These are phyloP conservation scores for Phyllopteryx taeniolatus DNA, from an alignment of 2,113 vertebrate genomes.

Conservation along the genomic window DNA sequence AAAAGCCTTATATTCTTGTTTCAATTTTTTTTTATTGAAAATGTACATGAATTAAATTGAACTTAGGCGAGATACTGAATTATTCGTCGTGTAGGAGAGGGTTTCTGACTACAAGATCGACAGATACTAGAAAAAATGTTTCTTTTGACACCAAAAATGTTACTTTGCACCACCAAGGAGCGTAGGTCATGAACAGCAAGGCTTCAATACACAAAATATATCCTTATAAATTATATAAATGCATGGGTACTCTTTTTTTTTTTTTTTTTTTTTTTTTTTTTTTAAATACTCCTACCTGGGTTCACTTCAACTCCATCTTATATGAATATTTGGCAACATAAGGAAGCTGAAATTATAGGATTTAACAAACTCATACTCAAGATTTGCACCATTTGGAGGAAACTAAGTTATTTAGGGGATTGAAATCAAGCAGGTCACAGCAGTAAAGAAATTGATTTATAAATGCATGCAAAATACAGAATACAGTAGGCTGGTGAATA, in stretches of 20 bases:
- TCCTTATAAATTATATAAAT: slow-evolving; percentile 80
- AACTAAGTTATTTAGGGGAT: slow-evolving; percentile 36
- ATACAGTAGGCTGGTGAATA: slow-evolving; percentile 48
- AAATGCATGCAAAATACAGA: slow-evolving; percentile 65
- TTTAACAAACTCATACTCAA: slow-evolving; percentile 58
- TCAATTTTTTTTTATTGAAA: slow-evolving; percentile 75
- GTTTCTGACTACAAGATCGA: slow-evolving; percentile 52
- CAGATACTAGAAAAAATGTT: slow-evolving; percentile 69
- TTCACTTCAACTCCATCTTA: slow-evolving; percentile 56
- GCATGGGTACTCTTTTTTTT: slow-evolving; percentile 53
- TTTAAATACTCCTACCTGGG: slow-evolving; percentile 55
- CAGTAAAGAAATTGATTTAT: slow-evolving; percentile 36
- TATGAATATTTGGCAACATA: slow-evolving; percentile 69
- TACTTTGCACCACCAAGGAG: slow-evolving; percentile 68
- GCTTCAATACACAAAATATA: slow-evolving; percentile 80
- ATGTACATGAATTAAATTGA: slow-evolving; percentile 74
- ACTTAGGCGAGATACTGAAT: slow-evolving; percentile 66
- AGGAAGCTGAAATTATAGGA: slow-evolving; percentile 49
- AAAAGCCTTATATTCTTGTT: slow-evolving; percentile 18
- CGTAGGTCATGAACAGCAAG: slow-evolving; percentile 70
- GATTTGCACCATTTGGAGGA: slow-evolving; percentile 54
- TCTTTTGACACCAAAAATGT: slow-evolving; percentile 64
- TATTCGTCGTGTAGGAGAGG: slow-evolving; percentile 47
- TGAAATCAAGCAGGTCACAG: slow-evolving; percentile 54
- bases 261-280: slow-evolving; percentile 23